Conservation (phyloP, 2,113 vertebrate genomes). For the Syngnathus floridae region DNA sequence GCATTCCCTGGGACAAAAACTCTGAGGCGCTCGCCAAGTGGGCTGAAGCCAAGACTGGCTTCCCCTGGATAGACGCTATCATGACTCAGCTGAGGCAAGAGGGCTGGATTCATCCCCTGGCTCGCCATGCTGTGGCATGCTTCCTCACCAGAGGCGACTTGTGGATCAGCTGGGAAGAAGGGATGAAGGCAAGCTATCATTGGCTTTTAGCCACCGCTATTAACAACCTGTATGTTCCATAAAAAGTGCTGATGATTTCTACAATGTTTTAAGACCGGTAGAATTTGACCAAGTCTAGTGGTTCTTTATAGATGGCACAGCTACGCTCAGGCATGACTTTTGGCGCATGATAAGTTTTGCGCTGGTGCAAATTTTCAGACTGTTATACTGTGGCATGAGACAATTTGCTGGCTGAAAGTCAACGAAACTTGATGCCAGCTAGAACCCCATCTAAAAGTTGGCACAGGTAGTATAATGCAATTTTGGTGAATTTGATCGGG, state of each 20-base stretch:
- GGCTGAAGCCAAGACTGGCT: slow-evolving; percentile 72
- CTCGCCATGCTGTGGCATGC: slow-evolving; percentile 71
- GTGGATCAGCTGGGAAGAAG: slow-evolving; percentile 77
- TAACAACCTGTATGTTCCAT: neutral
- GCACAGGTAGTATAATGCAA: no score
- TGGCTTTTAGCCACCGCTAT: neutral
- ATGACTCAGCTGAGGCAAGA: slow-evolving; percentile 75
- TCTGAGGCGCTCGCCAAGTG: slow-evolving; percentile 70
- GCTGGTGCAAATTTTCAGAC: no score
- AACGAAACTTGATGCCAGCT: no score
- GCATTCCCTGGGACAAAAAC: slow-evolving; percentile 74
- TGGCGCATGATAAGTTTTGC: no score
- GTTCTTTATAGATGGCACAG: no score
- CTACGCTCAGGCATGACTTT: no score
- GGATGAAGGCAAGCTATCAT: slow-evolving; percentile 68
- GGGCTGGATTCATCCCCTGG: slow-evolving; percentile 74
- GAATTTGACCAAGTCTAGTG: no score
- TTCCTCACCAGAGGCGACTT: slow-evolving; percentile 73
- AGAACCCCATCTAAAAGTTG: no score
- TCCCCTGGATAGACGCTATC: slow-evolving; percentile 76
- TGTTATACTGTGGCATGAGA: no score
- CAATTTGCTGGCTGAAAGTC: no score
- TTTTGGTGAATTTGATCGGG: no score
- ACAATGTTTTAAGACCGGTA: no score
- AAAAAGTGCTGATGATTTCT: neutral